Conservation (phyloP, 2,888 invertebrate genomes). For the Hymenopus coronatus region DNA sequence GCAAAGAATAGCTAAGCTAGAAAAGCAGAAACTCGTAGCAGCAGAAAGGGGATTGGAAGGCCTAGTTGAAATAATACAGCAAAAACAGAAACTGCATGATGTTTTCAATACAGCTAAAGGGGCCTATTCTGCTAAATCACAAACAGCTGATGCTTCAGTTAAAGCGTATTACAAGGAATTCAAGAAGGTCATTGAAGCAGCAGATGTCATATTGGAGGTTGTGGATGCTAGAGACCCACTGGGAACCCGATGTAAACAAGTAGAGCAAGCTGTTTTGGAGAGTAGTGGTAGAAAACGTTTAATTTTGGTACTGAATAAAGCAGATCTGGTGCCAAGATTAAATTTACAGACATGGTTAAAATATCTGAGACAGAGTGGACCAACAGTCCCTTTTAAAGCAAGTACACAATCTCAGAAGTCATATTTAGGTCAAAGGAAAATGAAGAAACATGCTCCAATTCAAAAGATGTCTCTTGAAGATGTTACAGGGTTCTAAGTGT, state of each 20-base stretch:
- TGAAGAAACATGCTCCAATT: conserved; percentile 56
- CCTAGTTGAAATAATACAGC: conserved; percentile 61
- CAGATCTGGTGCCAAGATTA: conserved; percentile 76
- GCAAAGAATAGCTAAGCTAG: conserved; percentile 50
- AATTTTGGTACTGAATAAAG: conserved; percentile 94
- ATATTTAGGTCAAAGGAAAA: conserved; percentile 69
- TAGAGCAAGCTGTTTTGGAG: conserved; percentile 81
- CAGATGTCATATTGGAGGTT: conserved; percentile 92
- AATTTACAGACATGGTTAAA: conserved; percentile 89
- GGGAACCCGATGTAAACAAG: conserved; percentile 75
- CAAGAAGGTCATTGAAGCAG: conserved; percentile 64
- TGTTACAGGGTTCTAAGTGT: conserved; percentile 62
- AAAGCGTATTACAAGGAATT: conserved; percentile 64
- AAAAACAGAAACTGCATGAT: conserved; percentile 64
- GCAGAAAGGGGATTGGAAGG: conserved; percentile 45
- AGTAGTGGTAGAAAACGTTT: conserved; percentile 78
- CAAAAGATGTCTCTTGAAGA: conserved; percentile 55
- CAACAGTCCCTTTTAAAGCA: conserved; percentile 78
- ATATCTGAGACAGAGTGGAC: conserved; percentile 77
- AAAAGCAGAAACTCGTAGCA: conserved; percentile 47
- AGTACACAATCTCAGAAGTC: conserved; percentile 80
- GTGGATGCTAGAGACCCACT: conserved; percentile 94
- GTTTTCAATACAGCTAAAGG: conserved; percentile 54
- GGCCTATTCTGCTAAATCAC: conserved; percentile 47
- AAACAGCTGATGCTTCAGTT: conserved; percentile 68